phyloP scores from a whole-genome alignment of 2,888 invertebrate species.

The Mesochorus sp. region DNA sequence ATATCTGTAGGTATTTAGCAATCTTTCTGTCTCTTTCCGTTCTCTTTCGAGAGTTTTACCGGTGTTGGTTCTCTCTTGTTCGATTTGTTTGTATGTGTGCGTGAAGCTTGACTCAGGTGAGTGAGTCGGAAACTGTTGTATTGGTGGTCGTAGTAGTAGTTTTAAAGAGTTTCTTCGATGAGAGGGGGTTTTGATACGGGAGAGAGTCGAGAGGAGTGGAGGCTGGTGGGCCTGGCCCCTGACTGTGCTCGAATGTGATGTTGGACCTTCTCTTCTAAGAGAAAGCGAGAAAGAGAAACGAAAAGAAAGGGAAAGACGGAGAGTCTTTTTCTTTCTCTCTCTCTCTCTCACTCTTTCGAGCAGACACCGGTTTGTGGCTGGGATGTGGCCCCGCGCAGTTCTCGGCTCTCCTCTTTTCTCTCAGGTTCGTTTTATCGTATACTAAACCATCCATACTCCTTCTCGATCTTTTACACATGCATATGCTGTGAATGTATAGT shows the following conservation, averaged over 20 bases:
- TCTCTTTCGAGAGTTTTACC: slow-evolving; percentile 7
- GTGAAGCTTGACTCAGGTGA: slow-evolving; percentile 26
- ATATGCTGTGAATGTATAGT: slow-evolving; percentile 22
- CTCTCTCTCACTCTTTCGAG: too few relatives aligned
- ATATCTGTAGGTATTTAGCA: neutral
- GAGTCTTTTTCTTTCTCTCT: too few relatives aligned
- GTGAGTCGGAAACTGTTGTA: slow-evolving; percentile 1
- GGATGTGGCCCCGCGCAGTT: slow-evolving; percentile 45
- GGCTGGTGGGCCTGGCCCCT: slow-evolving; percentile 47
- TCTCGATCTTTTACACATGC: slow-evolving; percentile 45
- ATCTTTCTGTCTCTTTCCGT: slow-evolving; percentile 4
- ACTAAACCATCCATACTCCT: slow-evolving; percentile 33
- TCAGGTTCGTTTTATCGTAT: slow-evolving; percentile 40
- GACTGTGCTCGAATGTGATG: slow-evolving; percentile 47
- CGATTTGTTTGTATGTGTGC: slow-evolving; percentile 9
- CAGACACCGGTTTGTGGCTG: slow-evolving; percentile 61
- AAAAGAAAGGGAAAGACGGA: slow-evolving; percentile 49
- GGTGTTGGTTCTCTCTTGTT: slow-evolving; percentile 43
- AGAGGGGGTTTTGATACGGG: slow-evolving; percentile 26
- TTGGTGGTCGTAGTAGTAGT: slow-evolving; percentile 32
- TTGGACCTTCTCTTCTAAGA: slow-evolving; percentile 31
- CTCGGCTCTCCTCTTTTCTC: slow-evolving; percentile 43
- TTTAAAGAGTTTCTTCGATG: slow-evolving; percentile 23
- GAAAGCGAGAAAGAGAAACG: slow-evolving; percentile 56
- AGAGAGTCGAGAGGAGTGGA: slow-evolving; percentile 48